These are phyloP conservation scores for Meriones unguiculatus DNA, from an alignment of 2,113 vertebrate genomes.

Conservation along the genomic window DNA sequence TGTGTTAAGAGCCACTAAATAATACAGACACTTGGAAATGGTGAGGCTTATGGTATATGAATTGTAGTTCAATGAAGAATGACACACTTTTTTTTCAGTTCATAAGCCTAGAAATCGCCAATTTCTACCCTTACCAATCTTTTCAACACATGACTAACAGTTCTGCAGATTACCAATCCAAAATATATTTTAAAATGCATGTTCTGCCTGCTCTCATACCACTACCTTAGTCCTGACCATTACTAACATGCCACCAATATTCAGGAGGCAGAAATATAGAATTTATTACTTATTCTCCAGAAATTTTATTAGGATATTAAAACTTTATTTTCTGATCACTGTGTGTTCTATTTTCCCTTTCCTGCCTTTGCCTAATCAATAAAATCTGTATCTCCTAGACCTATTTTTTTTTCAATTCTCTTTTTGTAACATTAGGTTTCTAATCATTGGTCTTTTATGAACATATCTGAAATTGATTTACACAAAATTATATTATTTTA, in stretches of 20 bases:
- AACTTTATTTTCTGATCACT: background rate
- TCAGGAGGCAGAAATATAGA: constrained; percentile 15
- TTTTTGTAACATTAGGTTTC: constrained; percentile 55
- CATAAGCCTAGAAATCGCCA: background rate
- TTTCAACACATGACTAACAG: constrained; percentile 20
- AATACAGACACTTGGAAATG: background rate
- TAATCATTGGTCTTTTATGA: background rate
- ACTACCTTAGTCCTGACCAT: background rate
- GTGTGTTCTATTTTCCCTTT: background rate
- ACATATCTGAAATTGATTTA: constrained; percentile 30
- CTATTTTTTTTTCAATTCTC: constrained; percentile 47
- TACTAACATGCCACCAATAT: background rate
- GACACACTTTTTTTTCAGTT: constrained; percentile 29
- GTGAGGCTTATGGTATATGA: background rate
- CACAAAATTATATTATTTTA: constrained; percentile 22
- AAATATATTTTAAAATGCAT: constrained; percentile 20
- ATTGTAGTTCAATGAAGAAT: constrained; percentile 14
- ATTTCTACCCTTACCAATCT: constrained; percentile 8
- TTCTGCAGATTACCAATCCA: constrained; percentile 18
- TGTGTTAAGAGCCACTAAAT: background rate
- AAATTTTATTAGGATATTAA: background rate
- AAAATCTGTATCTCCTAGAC: background rate
- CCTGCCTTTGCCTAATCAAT: constrained; percentile 15
- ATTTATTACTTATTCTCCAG: constrained; percentile 38
- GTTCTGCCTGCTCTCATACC: constrained; percentile 4